phyloP scores from a whole-genome alignment of 2,888 invertebrate species.

The Pegoplata infirma region DNA sequence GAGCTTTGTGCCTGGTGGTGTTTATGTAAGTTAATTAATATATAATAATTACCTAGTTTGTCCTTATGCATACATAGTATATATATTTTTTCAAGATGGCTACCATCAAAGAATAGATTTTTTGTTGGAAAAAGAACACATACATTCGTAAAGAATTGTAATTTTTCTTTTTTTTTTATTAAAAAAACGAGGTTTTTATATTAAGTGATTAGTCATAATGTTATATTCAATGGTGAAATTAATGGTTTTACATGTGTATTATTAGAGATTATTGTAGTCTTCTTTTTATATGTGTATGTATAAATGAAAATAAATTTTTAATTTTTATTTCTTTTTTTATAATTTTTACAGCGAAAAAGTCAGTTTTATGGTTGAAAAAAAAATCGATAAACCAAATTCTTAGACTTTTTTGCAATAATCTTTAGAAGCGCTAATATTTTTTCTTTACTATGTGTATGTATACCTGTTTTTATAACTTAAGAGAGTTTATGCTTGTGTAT shows the following conservation, averaged over 20 bases:
- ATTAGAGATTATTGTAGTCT: not conserved
- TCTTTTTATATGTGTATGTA: not conserved
- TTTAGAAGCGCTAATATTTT: constrained; percentile 66
- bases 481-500: constrained; percentile 38
- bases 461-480: constrained; percentile 55
- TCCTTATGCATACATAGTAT: not conserved
- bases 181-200: not conserved
- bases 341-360: constrained; percentile 65
- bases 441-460: constrained; percentile 52
- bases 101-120: not conserved
- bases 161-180: not conserved
- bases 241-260: not conserved
- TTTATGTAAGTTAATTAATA: constrained; percentile 67
- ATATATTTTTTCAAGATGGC: not conserved
- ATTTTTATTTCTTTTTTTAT: constrained; percentile 54
- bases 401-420: constrained; percentile 74
- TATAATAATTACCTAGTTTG: not conserved
- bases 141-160: too few relatives aligned
- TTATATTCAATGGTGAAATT: not conserved
- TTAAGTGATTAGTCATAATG: not conserved
- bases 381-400: constrained; percentile 57
- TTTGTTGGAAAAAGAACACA: not conserved
- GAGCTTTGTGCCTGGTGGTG: constrained; percentile 67
- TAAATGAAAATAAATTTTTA: constrained; percentile 31
- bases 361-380: constrained; percentile 60